These are phyloP conservation scores for Drosophila erecta DNA, from an alignment of 1,140 invertebrate genomes.

Conservation along the genomic window DNA sequence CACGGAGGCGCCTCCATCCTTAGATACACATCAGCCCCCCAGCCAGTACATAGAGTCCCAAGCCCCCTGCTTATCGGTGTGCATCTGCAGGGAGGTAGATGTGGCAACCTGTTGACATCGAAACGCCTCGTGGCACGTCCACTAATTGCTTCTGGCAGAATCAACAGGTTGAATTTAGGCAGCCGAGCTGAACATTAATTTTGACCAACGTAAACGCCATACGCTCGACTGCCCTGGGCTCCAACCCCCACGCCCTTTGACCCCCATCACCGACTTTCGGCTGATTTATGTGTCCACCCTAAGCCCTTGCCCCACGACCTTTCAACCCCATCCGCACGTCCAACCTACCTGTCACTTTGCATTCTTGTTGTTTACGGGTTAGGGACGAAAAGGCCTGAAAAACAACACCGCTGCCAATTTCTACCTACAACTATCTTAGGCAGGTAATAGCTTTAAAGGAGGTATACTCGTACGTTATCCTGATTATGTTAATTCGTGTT, in stretches of 20 bases:
- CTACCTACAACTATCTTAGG: not conserved
- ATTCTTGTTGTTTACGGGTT: conserved; percentile 73
- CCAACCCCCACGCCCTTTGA: conserved; percentile 7
- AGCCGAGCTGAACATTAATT: conserved; percentile 54
- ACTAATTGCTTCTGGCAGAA: conserved; percentile 76
- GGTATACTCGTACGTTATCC: not conserved
- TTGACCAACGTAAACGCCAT: conserved; percentile 39
- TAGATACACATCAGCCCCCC: not conserved
- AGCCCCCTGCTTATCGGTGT: conserved; percentile 4
- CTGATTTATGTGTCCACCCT: conserved; percentile 14
- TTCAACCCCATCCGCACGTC: conserved; percentile 48
- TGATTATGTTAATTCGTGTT: conserved; percentile 21
- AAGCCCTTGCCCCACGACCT: conserved; percentile 1
- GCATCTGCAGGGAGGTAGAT: conserved; percentile 8
- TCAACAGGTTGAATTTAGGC: conserved; percentile 69
- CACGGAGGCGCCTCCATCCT: not conserved
- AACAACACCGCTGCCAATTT: conserved; percentile 6
- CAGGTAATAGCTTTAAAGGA: not conserved
- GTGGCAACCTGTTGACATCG: conserved; percentile 78
- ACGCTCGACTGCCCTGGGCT: conserved; percentile 42
- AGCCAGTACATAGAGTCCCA: not conserved
- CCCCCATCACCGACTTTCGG: conserved; percentile 13
- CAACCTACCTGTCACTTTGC: conserved; percentile 64
- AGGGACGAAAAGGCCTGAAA: conserved; percentile 54
- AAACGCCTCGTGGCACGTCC: conserved; percentile 34